These are phyloP conservation scores for Andrena marginata DNA, from an alignment of 2,888 invertebrate species.

Conservation along the genomic window DNA sequence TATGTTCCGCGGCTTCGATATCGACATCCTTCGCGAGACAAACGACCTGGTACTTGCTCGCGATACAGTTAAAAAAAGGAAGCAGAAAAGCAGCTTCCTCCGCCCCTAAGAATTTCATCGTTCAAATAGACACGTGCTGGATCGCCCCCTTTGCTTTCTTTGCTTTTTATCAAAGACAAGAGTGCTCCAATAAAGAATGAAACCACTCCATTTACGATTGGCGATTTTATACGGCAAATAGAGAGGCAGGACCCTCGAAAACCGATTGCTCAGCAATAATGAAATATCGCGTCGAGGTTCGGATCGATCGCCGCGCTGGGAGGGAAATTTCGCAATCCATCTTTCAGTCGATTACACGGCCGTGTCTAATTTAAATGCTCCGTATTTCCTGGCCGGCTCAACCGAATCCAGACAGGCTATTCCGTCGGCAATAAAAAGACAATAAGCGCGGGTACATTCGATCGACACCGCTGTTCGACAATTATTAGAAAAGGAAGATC, in stretches of 20 bases:
- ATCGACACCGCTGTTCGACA: slow-evolving; percentile 22
- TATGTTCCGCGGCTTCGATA: slow-evolving; percentile 58
- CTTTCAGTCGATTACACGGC: slow-evolving; percentile 50
- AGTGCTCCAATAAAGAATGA: slow-evolving; percentile 1
- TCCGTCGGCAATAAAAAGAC: slow-evolving; percentile 46
- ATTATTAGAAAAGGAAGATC: slow-evolving; percentile 49
- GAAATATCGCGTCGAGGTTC: slow-evolving; percentile 50
- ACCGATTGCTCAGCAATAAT: slow-evolving; percentile 53
- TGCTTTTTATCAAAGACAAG: not conserved
- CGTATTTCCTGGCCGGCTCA: slow-evolving; percentile 30
- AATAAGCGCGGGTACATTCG: slow-evolving; percentile 40
- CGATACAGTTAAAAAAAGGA: not conserved
- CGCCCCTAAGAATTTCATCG: not conserved
- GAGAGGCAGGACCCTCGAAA: slow-evolving; percentile 26
- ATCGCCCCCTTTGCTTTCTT: not conserved
- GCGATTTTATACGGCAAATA: slow-evolving; percentile 50
- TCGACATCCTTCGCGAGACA: slow-evolving; percentile 50
- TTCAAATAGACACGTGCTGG: not conserved
- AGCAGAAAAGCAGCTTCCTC: not conserved
- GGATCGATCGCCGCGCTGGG: slow-evolving; percentile 37
- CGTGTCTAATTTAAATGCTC: slow-evolving; percentile 57
- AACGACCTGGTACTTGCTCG: slow-evolving; percentile 35
- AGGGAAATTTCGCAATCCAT: slow-evolving; percentile 35
- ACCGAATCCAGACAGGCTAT: slow-evolving; percentile 55
- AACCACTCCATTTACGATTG: slow-evolving; percentile 22